These are phyloP conservation scores for Tiliacea aurago DNA, from an alignment of 2,888 invertebrate species.

Conservation along the genomic window DNA sequence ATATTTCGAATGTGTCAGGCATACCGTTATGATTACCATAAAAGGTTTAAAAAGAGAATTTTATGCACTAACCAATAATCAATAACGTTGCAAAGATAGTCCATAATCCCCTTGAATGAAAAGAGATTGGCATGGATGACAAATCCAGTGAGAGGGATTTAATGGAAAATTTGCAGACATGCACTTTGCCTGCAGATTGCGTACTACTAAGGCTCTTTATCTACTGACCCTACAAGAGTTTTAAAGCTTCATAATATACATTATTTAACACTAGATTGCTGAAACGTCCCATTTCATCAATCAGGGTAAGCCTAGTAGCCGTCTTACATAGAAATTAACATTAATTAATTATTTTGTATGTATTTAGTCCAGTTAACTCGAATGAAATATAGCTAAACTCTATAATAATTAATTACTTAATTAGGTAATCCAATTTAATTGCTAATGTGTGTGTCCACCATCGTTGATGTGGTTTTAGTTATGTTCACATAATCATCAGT, in stretches of 20 bases:
- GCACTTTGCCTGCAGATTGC: not conserved
- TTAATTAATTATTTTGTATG: slow-evolving; percentile 63
- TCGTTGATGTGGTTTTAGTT: slow-evolving; percentile 19
- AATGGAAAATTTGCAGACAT: slow-evolving; percentile 3
- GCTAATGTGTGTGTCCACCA: slow-evolving; percentile 27
- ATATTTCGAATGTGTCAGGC: not conserved
- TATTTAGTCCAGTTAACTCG: slow-evolving; percentile 61
- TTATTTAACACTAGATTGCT: slow-evolving; percentile 8
- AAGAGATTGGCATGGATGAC: not conserved
- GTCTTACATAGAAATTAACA: slow-evolving; percentile 62
- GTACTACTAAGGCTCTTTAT: too few relatives aligned
- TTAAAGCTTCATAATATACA: not conserved
- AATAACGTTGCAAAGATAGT: not conserved
- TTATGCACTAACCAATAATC: not conserved
- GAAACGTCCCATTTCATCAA: slow-evolving; percentile 45
- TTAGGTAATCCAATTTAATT: slow-evolving; percentile 52
- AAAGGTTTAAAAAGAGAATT: not conserved
- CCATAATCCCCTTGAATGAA: not conserved
- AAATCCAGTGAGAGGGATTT: not conserved
- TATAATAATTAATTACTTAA: slow-evolving; percentile 57
- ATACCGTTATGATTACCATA: slow-evolving; percentile 16
- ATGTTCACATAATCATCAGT: slow-evolving; percentile 3
- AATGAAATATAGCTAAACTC: slow-evolving; percentile 57
- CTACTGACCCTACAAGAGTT: not conserved
- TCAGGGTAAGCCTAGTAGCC: slow-evolving; percentile 51